Base-by-base conservation (phyloP, 2,113 vertebrate species). In the Forbesichthys papilliferus region DNA sequence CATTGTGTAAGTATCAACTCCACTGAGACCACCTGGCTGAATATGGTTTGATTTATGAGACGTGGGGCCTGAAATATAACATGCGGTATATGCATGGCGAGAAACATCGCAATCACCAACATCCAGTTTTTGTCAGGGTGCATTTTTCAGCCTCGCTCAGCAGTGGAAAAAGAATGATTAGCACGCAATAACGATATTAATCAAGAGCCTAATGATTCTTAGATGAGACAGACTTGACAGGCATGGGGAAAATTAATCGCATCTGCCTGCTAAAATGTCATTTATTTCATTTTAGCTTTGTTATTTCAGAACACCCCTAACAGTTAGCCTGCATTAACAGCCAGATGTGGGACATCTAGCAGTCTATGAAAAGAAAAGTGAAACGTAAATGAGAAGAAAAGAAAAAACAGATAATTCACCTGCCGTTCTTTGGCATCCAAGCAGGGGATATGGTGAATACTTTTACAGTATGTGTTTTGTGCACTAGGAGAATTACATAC, bases 1-100 rank as follows among this genome's bases (percentile, higher is more conserved):
- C n/a, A 57, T 58, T 51, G 27, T 48, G 11, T 14, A 57, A 33
- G 34, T 48, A 51, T 75, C 69, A 62, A 55, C 7, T 16, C 11
- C 49, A 55, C 4, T 48, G 58, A 18, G 11, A 14, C 6, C 1
- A 4, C 27, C 27, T 14, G 1, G 13, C 10, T 74, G 64, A 77
- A 71, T 64, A 48, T 20, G 60, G 10, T 42, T 54, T 69, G 74
- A 81, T 74, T 77, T 69, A 78, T 64, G 64, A 69, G 51, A 9
- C 34, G 27, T 46, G 5, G 46, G n/a, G 64, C 18, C 51, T 8
- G 34, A 34, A 12, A 20, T 77, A 4, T 62, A 75, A 61, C 65
- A 68, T 68, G 68, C 68, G 68, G 61, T 16, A 2, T 61, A 55
- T 65, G 42, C 61, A 73, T 72, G 71, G 66, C 66, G 68, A 69